Percentiles rank a stretch among this genome's conserved stretches.
Conservation (phyloP, 2,888 invertebrate genomes). For the Callyntrura guangdongensis region DNA sequence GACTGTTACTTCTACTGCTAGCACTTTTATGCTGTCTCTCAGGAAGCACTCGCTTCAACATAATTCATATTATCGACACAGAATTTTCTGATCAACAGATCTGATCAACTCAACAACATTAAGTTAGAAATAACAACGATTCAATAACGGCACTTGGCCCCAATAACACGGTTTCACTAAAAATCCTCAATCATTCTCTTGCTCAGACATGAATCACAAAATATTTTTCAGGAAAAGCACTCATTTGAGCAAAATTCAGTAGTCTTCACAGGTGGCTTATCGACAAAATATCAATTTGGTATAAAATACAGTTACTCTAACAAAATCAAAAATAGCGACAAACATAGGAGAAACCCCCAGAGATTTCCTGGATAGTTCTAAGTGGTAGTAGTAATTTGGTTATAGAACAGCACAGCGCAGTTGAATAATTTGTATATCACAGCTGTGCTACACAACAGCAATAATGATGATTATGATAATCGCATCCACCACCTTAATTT, state of each 20-base stretch:
- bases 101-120: slow-evolving; percentile 3
- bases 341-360: too few species aligned
- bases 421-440: neutral
- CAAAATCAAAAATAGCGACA: slow-evolving; percentile 6
- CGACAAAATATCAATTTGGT: neutral
- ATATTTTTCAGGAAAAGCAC: neutral
- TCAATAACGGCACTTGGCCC: neutral
- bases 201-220: neutral
- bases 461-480: too few species aligned
- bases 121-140: neutral
- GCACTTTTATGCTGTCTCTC: slow-evolving; percentile 68
- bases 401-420: neutral
- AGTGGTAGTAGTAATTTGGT: too few species aligned
- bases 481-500: neutral
- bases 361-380: too few species aligned
- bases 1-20: slow-evolving; percentile 66
- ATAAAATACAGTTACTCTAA: neutral
- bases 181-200: neutral
- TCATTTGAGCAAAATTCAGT: slow-evolving; percentile 3
- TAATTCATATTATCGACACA: slow-evolving; percentile 66
- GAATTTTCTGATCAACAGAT: neutral
- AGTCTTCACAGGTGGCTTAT: neutral
- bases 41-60: slow-evolving; percentile 79
- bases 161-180: neutral
- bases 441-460: neutral